Evolutionary conservation across 2,888 invertebrate species (phyloP).

Genomic region (Nephrotoma guestfalica): DNA sequence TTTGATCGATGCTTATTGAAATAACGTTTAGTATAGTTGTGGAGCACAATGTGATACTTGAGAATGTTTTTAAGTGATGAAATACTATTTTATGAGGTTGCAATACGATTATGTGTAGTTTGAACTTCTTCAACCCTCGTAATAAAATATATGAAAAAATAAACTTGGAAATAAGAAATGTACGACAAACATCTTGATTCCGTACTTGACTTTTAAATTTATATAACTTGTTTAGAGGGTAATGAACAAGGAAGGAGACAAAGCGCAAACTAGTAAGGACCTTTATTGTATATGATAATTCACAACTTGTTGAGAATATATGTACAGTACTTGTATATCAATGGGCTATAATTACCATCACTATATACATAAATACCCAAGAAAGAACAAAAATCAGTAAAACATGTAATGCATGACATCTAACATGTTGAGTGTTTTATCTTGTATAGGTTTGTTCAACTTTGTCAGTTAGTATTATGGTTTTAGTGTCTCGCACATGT

Average conservation of each 20-base stretch:
- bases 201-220: not conserved
- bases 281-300: not conserved
- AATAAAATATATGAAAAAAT: not conserved
- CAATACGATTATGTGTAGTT: not conserved
- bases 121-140: not conserved
- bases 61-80: not conserved
- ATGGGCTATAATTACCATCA: not conserved
- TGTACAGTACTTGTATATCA: not conserved
- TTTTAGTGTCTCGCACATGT: too few relatives aligned
- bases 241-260: not conserved
- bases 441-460: not conserved
- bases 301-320: not conserved
- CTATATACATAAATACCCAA: too few relatives aligned
- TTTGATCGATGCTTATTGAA: not conserved
- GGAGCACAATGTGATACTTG: not conserved
- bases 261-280: not conserved
- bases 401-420: not conserved
- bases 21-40: not conserved
- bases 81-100: not conserved
- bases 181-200: not conserved
- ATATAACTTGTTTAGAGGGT: not conserved
- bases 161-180: not conserved
- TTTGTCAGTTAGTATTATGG: too few relatives aligned
- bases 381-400: not conserved
- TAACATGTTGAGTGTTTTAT: not conserved